These are phyloP conservation scores for Esox lucius DNA, from an alignment of 2,797 vertebrate species.

Conservation along the genomic window DNA sequence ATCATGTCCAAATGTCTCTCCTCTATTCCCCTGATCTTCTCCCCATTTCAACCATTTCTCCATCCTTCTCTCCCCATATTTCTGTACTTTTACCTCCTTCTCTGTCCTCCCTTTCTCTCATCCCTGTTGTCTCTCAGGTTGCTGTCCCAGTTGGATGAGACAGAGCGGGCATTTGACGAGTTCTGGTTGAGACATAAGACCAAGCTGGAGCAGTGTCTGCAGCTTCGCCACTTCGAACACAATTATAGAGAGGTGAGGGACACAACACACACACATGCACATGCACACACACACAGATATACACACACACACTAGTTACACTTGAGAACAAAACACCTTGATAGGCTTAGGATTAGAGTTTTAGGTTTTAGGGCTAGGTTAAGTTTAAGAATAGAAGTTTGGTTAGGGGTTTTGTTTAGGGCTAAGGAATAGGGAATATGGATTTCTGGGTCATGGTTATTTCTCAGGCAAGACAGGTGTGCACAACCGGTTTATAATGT, in stretches of 20 bases:
- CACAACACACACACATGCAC: not conserved
- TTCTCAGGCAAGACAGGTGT: too few species aligned
- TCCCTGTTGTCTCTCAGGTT: constrained; percentile 71
- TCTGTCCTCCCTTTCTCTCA: not conserved
- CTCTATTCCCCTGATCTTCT: not conserved
- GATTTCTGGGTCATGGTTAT: too few species aligned
- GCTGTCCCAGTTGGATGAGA: constrained; percentile 90
- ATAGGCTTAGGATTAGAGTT: too few species aligned
- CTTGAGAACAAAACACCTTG: not conserved
- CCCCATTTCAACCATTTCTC: not conserved
- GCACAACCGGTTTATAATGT: not conserved
- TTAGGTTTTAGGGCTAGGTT: too few species aligned
- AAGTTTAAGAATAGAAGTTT: too few species aligned
- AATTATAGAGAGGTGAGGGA: constrained; percentile 89
- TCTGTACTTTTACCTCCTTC: not conserved
- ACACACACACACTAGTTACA: not conserved
- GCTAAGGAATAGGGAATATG: too few species aligned
- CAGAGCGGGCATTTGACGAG: constrained; percentile 91
- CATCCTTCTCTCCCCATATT: not conserved
- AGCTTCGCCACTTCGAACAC: constrained; percentile 91
- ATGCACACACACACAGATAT: not conserved
- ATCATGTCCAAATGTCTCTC: not conserved
- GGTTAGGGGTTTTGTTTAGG: too few species aligned
- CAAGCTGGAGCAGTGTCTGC: constrained; percentile 93
- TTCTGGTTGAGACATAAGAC: constrained; percentile 94